These are phyloP conservation scores for Mastigias papua DNA, from an alignment of 30 jellyfish, hydroid and myxozoan species.

Conservation along the genomic window DNA sequence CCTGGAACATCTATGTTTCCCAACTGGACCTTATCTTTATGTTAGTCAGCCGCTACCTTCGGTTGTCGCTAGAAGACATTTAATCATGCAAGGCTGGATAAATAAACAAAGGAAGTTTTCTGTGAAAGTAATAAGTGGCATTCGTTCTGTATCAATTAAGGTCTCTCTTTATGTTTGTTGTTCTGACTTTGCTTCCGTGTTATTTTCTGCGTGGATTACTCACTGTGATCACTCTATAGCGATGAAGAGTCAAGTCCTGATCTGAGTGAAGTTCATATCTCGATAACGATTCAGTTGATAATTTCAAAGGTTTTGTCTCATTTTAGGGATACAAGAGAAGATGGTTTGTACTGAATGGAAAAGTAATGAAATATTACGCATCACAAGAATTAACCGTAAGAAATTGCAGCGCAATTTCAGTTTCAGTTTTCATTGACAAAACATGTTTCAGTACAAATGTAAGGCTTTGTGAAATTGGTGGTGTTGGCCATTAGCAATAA, in stretches of 20 bases:
- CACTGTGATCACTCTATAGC: not conserved
- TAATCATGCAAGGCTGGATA: not conserved
- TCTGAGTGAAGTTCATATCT: too few relatives aligned
- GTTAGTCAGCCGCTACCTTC: not conserved
- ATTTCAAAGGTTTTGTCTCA: not conserved
- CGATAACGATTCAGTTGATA: not conserved
- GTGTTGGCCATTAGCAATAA: not conserved
- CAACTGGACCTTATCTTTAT: too few relatives aligned
- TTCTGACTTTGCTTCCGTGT: not conserved
- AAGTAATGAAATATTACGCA: constrained; percentile 67
- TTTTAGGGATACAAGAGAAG: constrained; percentile 79
- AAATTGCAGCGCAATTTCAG: too few relatives aligned
- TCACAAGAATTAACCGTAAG: constrained; percentile 75
- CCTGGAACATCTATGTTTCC: too few relatives aligned
- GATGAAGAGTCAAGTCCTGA: too few relatives aligned
- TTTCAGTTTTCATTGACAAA: not conserved
- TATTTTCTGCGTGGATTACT: not conserved
- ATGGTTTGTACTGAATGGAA: constrained; percentile 80
- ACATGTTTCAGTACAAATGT: not conserved
- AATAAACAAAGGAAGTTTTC: not conserved
- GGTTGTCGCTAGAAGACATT: not conserved
- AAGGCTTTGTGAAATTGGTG: not conserved
- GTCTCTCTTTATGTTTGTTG: not conserved
- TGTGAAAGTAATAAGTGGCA: not conserved
- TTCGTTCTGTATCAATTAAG: not conserved